Evolutionary conservation across 2,888 invertebrate genomes (phyloP), one percentile per base, ranked within the genome.

Genomic region (Eledona agricola): DNA sequence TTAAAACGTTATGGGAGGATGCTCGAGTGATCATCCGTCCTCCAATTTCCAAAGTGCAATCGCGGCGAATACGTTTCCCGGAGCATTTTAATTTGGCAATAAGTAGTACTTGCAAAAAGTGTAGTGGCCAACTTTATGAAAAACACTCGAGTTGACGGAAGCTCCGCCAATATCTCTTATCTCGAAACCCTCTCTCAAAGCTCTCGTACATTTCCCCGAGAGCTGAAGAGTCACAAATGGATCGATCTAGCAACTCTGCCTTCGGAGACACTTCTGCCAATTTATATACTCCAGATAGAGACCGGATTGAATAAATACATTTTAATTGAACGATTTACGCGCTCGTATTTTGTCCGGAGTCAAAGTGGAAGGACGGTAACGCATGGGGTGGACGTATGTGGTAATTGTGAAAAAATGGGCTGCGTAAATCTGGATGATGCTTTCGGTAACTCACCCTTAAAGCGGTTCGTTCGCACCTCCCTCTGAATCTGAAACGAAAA

Each of bases 251-350:
- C 38, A 28, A 37, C 28, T 10, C 29, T 23, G 38, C 31, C 32
- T 38, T 51, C 50, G 22, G 38, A 51, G 37, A 45, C 51, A 51
- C 55, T 55, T 38, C 31, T 32, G 28, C 46, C 47, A 51, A 55
- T 51, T 51, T 46, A 55, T 46, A 40, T 38, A 55, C 50, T 55
- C 37, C 25, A 47, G 45, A 46, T 34, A 49, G 47, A 49, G 52
- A 38, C 20, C 32, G 56, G 40, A 56, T 47, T 52, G 56, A 52
- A 56, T 56, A 56, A 56, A 56, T 56, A 34, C 52, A 52, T 52
- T 56, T 56, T 56, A 56, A 56, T 56, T 56, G 52, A 42, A 52
- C 49, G 35, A 37, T 43, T 49, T 47, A 22, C 15, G 22, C 20
- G 5, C n/a, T 11, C 35, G 35, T 22, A 42, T 42, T 29, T 28